These are phyloP conservation scores for Sphyrna mokarran DNA, from an alignment of 2,113 vertebrate species.

Conservation along the genomic window DNA sequence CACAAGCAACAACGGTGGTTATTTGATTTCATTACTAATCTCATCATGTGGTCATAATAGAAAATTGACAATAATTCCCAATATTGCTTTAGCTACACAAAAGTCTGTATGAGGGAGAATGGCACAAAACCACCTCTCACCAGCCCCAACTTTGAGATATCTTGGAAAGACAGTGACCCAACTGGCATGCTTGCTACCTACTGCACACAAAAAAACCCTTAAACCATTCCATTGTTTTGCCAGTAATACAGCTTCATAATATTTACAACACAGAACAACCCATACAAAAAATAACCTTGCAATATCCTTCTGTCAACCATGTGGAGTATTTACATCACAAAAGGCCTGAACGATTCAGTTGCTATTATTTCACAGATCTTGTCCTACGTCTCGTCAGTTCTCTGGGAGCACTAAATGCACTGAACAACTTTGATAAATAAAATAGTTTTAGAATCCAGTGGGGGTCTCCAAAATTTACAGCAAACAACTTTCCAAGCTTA, in stretches of 20 bases:
- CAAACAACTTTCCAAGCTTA: background rate
- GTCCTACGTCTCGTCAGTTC: background rate
- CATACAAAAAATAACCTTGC: constrained; percentile 16
- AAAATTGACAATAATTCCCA: background rate
- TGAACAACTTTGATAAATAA: background rate
- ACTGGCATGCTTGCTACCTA: background rate
- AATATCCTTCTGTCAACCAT: background rate
- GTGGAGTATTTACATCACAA: constrained; percentile 20
- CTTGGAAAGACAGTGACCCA: background rate
- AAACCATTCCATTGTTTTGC: constrained; percentile 21
- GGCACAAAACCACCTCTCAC: background rate
- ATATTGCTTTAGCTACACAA: background rate
- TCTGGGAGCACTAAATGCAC: background rate
- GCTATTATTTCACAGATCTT: background rate
- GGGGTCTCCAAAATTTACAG: background rate
- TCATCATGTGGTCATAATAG: background rate
- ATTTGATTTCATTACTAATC: background rate
- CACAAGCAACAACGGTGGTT: background rate
- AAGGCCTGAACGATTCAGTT: background rate
- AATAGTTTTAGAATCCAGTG: background rate
- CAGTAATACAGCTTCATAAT: background rate
- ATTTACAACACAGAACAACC: constrained; percentile 31
- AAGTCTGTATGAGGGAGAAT: background rate
- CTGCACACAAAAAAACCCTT: background rate
- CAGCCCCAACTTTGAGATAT: background rate